Percentiles rank a stretch among this genome's conserved stretches.
Conservation (phyloP, 2,113 vertebrate species). For the Dendrocopos noguchii region DNA sequence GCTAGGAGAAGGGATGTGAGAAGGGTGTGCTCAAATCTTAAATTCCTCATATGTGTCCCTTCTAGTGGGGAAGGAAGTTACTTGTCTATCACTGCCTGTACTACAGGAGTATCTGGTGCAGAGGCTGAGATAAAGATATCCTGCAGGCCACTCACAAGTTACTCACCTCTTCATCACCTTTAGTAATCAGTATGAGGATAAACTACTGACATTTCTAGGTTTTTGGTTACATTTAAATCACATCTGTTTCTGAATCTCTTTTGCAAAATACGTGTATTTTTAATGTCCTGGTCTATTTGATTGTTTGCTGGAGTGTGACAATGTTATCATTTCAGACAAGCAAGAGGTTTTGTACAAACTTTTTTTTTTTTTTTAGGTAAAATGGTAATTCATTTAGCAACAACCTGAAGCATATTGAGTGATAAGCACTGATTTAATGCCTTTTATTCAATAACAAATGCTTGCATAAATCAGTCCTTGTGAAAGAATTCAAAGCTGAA, state of each 20-base stretch:
- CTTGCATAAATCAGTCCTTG: neutral
- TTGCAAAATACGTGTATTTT: neutral
- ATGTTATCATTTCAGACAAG: neutral
- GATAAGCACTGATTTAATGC: neutral
- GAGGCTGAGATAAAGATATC: neutral
- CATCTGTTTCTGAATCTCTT: neutral
- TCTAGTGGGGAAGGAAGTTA: neutral
- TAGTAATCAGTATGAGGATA: neutral
- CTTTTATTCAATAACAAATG: neutral
- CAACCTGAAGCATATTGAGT: neutral
- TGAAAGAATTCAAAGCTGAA: neutral
- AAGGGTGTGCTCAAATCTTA: neutral
- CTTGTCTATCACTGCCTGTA: neutral
- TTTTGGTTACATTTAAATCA: conserved; percentile 15
- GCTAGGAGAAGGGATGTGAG: neutral
- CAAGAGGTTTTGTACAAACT: neutral
- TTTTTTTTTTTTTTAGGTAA: neutral
- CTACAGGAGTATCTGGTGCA: neutral
- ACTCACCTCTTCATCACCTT: neutral
- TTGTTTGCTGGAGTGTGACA: neutral
- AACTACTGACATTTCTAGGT: neutral
- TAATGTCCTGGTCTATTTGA: neutral
- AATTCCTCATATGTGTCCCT: neutral
- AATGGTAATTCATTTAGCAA: neutral
- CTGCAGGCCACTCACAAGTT: neutral